Evolutionary conservation across 2,888 invertebrate genomes (phyloP).

Genomic region (Mycogona germanica): DNA sequence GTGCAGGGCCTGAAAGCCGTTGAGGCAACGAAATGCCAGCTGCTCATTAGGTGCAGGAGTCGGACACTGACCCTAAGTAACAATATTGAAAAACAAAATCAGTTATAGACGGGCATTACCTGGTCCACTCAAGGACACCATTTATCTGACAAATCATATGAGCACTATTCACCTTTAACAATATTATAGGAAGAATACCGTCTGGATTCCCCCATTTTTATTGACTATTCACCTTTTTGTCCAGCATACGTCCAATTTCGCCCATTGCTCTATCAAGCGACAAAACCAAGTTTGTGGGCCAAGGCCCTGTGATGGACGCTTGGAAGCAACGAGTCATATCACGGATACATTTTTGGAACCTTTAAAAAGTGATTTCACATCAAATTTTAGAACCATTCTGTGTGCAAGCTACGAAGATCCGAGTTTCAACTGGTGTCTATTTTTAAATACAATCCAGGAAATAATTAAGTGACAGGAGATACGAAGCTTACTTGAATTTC

Average conservation of each 20-base stretch:
- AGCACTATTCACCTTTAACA: too few relatives aligned
- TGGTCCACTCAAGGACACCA: neutral
- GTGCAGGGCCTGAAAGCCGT: slow-evolving; percentile 51
- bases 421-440: too few relatives aligned
- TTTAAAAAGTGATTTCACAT: slow-evolving; percentile 21
- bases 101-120: neutral
- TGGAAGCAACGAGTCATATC: slow-evolving; percentile 41
- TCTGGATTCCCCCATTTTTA: neutral
- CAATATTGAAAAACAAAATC: neutral
- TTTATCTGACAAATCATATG: too few relatives aligned
- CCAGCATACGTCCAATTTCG: slow-evolving; percentile 42
- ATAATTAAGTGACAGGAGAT: neutral
- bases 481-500: slow-evolving; percentile 10
- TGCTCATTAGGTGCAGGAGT: slow-evolving; percentile 40
- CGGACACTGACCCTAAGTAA: slow-evolving; percentile 14
- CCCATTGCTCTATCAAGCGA: slow-evolving; percentile 44
- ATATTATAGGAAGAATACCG: too few relatives aligned
- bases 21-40: slow-evolving; percentile 38
- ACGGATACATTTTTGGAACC: slow-evolving; percentile 38
- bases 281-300: slow-evolving; percentile 42
- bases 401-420: neutral
- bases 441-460: neutral
- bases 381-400: neutral
- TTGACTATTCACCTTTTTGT: slow-evolving; percentile 33
- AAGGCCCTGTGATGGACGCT: slow-evolving; percentile 34